Evolutionary conservation across 2,797 vertebrate species (phyloP), one percentile per base, ranked within the genome.

Genomic region (Siniperca undulata): DNA sequence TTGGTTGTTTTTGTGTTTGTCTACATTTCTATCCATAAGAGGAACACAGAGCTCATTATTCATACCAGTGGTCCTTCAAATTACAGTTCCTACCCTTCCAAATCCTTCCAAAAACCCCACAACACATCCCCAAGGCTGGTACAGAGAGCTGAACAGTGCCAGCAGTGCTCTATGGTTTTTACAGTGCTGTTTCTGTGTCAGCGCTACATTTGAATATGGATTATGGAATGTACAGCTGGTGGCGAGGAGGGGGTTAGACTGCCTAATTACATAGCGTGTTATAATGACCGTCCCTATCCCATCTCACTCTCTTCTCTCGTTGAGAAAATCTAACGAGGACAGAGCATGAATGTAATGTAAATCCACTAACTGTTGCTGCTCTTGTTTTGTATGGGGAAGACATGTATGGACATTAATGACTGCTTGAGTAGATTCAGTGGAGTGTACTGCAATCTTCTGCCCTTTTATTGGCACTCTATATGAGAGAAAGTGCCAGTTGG

Each of bases 201-300:
- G 77, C 3, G 61, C 73, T 80, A 69, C 80, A 82, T 88, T 84
- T 91, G 87, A 92, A 93, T 90, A 89, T 93, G 86, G 88, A 93
- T 92, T 90, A 89, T 90, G 74, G 86, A 80, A 89, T 86, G 81
- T 90, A 79, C 77, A 83, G 82, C 85, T 90, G 80, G 71, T 50
- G 38, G 74, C 80, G 83, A 84, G 81, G 84, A 82, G 81, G 70
- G 78, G 59, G 78, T n/a, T 74, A 46, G 81, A 78, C 80, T 73
- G 72, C 71, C 80, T 94, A 89, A 93, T 92, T 92, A 89, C 81
- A 84, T 62, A 52, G 80, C 20, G n/a, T 65, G 71, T 90, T 90
- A 81, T 91, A 92, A 92, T 91, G 87, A 90, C 82, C 83, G 80
- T 78, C 82, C 68, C 58, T 44, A 60, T 78, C 69, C 87, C 75